Evolutionary conservation across 2,797 vertebrate genomes (phyloP).

Genomic region (Pipistrellus pygmaeus): DNA sequence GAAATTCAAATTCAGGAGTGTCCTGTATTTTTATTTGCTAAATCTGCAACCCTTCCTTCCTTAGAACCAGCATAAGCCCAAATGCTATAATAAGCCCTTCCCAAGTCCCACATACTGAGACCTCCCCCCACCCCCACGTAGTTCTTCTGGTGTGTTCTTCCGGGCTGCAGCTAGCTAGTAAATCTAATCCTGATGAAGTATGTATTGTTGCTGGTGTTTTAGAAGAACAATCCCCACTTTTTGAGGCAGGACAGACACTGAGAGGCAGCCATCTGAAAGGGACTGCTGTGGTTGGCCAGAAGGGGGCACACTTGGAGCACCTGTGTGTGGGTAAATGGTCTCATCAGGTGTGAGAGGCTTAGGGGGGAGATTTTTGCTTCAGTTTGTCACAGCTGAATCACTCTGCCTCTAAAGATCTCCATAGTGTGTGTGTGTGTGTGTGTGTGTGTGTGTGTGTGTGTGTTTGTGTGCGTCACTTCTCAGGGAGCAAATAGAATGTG

Average conservation of each 20-base stretch:
- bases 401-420: not conserved
- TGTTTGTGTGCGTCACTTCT: not conserved
- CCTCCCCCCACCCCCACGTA: accelerated
- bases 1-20: not conserved
- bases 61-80: not conserved
- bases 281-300: not conserved
- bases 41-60: not conserved
- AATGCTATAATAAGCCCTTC: not conserved
- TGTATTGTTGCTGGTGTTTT: not conserved
- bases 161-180: not conserved
- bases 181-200: not conserved
- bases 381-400: not conserved
- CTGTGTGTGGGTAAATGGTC: not conserved
- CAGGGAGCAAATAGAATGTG: not conserved
- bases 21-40: not conserved
- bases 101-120: not conserved
- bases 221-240: not conserved
- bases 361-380: not conserved
- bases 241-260: not conserved
- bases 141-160: not conserved
- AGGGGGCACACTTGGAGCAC: not conserved
- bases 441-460: too few species aligned
- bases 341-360: not conserved
- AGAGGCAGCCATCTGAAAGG: not conserved
- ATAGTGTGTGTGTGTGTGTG: not conserved